phyloP scores from a whole-genome alignment of 2,797 vertebrate genomes.

The Girardinus metallicus region DNA sequence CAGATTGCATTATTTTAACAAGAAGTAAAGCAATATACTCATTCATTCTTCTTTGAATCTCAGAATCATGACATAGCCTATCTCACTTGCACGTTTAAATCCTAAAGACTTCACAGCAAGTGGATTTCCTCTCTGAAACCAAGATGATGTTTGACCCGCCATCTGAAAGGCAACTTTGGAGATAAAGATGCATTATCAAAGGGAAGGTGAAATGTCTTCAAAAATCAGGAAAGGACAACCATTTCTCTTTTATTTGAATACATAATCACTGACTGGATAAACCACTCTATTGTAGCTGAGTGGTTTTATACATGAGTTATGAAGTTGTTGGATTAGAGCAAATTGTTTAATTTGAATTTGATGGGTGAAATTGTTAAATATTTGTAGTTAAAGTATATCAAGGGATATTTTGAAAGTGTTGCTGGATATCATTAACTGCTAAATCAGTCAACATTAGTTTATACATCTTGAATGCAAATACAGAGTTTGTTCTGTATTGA shows the following conservation, averaged over 20 bases:
- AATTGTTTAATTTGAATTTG: not conserved
- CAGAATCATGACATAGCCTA: not conserved
- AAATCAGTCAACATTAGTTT: not conserved
- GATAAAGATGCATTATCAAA: not conserved
- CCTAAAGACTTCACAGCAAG: not conserved
- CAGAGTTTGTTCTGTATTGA: not conserved
- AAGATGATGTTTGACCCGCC: not conserved
- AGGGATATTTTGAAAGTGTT: not conserved
- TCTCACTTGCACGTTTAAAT: not conserved
- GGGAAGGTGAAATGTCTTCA: not conserved
- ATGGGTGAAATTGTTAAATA: not conserved
- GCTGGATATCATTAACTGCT: not conserved
- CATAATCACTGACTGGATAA: not conserved
- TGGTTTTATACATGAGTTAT: constrained; percentile 1
- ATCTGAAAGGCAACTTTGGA: not conserved
- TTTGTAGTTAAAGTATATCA: not conserved
- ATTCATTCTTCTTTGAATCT: not conserved
- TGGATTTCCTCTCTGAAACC: not conserved
- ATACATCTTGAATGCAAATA: not conserved
- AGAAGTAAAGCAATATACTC: not conserved
- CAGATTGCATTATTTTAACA: not conserved
- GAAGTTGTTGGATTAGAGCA: not conserved
- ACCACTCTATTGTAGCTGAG: not conserved
- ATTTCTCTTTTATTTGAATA: not conserved
- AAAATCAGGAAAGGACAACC: not conserved